Evolutionary conservation across 2,113 vertebrate species (phyloP).

Genomic region (Neoarius graeffei): DNA sequence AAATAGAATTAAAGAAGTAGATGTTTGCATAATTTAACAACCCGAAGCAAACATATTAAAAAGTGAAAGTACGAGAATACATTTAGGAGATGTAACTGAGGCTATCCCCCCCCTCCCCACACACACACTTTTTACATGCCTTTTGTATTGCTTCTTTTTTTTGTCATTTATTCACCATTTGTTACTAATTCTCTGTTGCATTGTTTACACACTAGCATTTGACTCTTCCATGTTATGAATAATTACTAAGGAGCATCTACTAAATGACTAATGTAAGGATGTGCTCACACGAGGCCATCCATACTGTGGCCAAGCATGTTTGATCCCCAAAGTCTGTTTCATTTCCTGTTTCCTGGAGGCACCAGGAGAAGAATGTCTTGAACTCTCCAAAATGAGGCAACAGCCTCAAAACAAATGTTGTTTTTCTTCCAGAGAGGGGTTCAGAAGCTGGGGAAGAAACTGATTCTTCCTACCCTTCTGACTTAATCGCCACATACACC

Average conservation of each 20-base stretch:
- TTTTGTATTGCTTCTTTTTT: neutral
- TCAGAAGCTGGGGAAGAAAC: constrained; percentile 57
- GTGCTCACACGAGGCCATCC: too few relatives aligned
- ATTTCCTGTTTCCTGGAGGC: neutral
- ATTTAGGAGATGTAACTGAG: too few relatives aligned
- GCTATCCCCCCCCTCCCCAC: too few relatives aligned
- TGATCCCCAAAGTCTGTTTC: too few relatives aligned
- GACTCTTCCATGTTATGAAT: neutral
- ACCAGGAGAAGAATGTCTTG: constrained; percentile 4
- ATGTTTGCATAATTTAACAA: too few relatives aligned
- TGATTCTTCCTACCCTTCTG: constrained; percentile 77
- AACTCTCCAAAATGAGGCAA: constrained; percentile 38
- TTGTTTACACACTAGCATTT: neutral
- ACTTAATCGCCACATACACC: constrained; percentile 70
- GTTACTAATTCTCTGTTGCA: neutral
- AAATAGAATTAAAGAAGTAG: too few relatives aligned
- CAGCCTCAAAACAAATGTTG: constrained; percentile 26
- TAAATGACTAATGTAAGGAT: neutral
- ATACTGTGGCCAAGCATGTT: too few relatives aligned
- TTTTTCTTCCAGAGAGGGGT: neutral
- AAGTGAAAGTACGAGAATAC: too few relatives aligned
- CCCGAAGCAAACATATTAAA: too few relatives aligned
- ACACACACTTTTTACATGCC: too few relatives aligned
- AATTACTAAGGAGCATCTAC: neutral
- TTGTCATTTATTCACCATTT: neutral